Evolutionary conservation across 1,140 invertebrate species (phyloP), one percentile per base, ranked within the genome.

Genomic region (Notospermus geniculatus): DNA sequence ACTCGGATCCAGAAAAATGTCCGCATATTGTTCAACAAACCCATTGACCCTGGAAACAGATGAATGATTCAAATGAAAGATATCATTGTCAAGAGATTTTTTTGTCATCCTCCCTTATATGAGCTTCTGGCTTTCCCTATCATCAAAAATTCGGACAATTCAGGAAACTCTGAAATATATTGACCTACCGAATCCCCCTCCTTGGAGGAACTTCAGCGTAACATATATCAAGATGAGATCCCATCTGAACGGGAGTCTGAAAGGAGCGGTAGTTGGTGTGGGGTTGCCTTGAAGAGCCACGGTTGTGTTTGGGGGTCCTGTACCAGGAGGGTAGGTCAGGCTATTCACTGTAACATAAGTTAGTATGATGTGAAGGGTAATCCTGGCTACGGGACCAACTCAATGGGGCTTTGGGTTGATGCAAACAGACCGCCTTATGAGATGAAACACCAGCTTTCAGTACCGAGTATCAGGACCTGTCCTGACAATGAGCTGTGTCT

Each of bases 1-100:
- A 98, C 90, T 66, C 87, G 85, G 72, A 97, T 96, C 95, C 95
- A 98, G 4, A 98, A 80, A 75, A 94, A 93, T 1, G 89, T 89
- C 45, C 95, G 84, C 1, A 96, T 69, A 80, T 95, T 97, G 77
- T 95, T 97, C 11, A 98, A 82, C 46, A 97, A 82, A 22, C 95
- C 95, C 28, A 79, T 78, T 0, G 71, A 70, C 32, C 80, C 82
- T 82, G 59, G 32, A 62, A 27, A 58, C 15, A 36, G 4, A n/a
- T n/a, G n/a, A n/a, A n/a, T n/a, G n/a, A n/a, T n/a, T n/a, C n/a
- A n/a, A n/a, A n/a, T n/a, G n/a, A n/a, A n/a, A n/a, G n/a, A n/a
- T n/a, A n/a, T n/a, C n/a, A n/a, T n/a, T n/a, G n/a, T n/a, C n/a
- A n/a, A n/a, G n/a, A n/a, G n/a, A n/a, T n/a, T n/a, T n/a, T n/a